Percentiles rank a stretch among this genome's conserved stretches.
These are phyloP conservation scores for Thymelicus lineola DNA, from an alignment of 2,888 invertebrate genomes.

Conservation along the genomic window DNA sequence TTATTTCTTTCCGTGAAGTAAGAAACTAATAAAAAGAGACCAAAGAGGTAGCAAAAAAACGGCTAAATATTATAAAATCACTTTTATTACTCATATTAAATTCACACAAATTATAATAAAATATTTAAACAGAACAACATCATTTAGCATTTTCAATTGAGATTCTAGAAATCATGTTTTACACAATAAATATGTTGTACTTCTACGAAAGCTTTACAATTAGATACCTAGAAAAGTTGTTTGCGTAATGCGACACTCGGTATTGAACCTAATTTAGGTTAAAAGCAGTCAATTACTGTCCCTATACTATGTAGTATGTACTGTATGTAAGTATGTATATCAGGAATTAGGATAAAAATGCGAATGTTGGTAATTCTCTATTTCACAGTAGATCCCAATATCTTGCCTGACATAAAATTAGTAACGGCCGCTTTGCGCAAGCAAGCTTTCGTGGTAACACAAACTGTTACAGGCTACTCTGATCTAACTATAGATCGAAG, in stretches of 20 bases:
- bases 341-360: no score
- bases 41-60: conserved; percentile 17
- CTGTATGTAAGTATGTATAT: no score
- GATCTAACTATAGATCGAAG: conserved; percentile 54
- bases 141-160: conserved; percentile 43
- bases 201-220: conserved; percentile 58
- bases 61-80: conserved; percentile 52
- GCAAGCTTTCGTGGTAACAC: conserved; percentile 41
- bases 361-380: no score
- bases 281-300: not conserved
- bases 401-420: not conserved
- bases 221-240: conserved; percentile 42
- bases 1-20: no score
- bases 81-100: conserved; percentile 57
- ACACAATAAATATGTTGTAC: conserved; percentile 48
- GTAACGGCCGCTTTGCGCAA: conserved; percentile 32
- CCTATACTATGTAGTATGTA: no score
- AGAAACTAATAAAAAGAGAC: no score
- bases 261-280: not conserved
- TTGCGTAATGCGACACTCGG: conserved; percentile 18
- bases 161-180: conserved; percentile 45
- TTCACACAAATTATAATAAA: conserved; percentile 55
- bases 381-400: no score
- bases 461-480: conserved; percentile 48
- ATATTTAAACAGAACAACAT: conserved; percentile 42